A percentile compares a stretch with the other conserved stretches of the same genome.
Conservation (phyloP, 2,888 invertebrate species). For the Calameuta filiformis region DNA sequence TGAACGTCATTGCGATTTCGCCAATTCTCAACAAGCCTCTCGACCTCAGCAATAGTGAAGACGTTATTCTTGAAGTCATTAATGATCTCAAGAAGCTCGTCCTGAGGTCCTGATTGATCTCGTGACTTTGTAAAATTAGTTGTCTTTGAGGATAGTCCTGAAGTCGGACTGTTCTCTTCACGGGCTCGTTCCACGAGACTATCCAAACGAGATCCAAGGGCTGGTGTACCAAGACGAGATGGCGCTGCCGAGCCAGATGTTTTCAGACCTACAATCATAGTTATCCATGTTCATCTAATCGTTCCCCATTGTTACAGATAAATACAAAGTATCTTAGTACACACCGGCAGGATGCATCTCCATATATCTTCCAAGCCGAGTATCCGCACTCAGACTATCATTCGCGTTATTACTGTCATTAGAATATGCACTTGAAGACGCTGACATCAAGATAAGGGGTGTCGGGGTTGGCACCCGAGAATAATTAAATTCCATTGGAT, state of each 20-base stretch:
- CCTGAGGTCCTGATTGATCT: conserved; percentile 68
- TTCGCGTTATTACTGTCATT: neutral
- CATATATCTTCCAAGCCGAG: conserved; percentile 57
- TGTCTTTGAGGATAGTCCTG: conserved; percentile 27
- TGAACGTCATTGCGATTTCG: conserved; percentile 88
- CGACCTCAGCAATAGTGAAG: conserved; percentile 85
- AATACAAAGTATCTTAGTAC: conserved; percentile 13
- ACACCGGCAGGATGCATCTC: conserved; percentile 67
- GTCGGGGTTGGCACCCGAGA: conserved; percentile 53
- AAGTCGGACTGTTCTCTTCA: conserved; percentile 23
- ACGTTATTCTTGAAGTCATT: conserved; percentile 91
- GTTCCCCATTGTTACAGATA: neutral
- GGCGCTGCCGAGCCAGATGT: conserved; percentile 7
- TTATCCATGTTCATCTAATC: neutral
- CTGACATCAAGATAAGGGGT: conserved; percentile 37
- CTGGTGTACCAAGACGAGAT: conserved; percentile 15
- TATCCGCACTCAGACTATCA: neutral
- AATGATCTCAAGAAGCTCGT: conserved; percentile 87
- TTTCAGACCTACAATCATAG: neutral
- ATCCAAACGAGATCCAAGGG: conserved; percentile 19
- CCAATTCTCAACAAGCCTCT: conserved; percentile 88
- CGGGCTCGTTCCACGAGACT: conserved; percentile 5
- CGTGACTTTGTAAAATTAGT: conserved; percentile 43
- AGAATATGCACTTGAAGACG: conserved; percentile 19
- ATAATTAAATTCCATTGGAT: conserved; percentile 51